A percentile compares a stretch with the other conserved stretches of the same genome.
These are phyloP conservation scores for Tricholauxania praeusta DNA, from an alignment of 2,888 invertebrate genomes.

Conservation along the genomic window DNA sequence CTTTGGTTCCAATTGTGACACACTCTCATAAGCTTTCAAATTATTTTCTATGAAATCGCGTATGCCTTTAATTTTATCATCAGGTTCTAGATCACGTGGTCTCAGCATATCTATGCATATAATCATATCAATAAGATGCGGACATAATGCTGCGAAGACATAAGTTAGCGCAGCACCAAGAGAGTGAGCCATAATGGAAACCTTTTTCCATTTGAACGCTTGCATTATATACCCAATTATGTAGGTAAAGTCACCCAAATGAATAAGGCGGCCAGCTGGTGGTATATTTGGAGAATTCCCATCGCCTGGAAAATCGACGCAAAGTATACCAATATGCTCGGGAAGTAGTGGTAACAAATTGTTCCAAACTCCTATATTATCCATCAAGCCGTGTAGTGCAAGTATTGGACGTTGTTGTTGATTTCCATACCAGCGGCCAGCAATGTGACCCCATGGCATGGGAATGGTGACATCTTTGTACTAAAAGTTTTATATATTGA, in stretches of 20 bases:
- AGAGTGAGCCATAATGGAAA: conserved; percentile 77
- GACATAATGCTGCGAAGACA: conserved; percentile 72
- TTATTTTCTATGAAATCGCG: conserved; percentile 61
- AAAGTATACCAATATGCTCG: conserved; percentile 69
- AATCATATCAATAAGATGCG: conserved; percentile 57
- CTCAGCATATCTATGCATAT: conserved; percentile 56
- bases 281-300: conserved; percentile 75
- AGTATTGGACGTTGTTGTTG: conserved; percentile 74
- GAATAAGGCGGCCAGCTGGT: conserved; percentile 71
- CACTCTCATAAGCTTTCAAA: conserved; percentile 64
- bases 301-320: conserved; percentile 78
- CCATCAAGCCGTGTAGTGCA: conserved; percentile 81
- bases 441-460: conserved; percentile 76
- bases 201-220: conserved; percentile 76
- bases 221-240: conserved; percentile 71
- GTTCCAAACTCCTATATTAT: conserved; percentile 81
- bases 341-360: conserved; percentile 73
- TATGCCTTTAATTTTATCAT: conserved; percentile 51
- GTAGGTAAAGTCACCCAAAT: conserved; percentile 62
- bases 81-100: conserved; percentile 23
- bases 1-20: conserved; percentile 69
- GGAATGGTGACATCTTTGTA: conserved; percentile 74
- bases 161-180: conserved; percentile 73
- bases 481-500: conserved; percentile 46
- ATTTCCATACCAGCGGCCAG: conserved; percentile 77